phyloP scores from a whole-genome alignment of 2,113 vertebrate species.

The Bolborhynchus lineola region DNA sequence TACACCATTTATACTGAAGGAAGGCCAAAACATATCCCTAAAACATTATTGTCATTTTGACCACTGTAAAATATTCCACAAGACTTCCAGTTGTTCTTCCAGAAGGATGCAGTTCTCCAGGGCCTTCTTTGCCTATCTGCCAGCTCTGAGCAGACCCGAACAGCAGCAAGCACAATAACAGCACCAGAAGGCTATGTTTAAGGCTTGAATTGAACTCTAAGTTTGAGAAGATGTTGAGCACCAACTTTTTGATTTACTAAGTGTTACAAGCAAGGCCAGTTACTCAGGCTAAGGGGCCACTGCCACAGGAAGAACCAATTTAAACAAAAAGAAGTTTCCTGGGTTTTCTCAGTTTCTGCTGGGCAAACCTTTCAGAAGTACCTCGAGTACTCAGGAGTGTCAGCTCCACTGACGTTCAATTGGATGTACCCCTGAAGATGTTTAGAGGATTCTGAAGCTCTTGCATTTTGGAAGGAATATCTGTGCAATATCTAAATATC shows the following conservation, averaged over 20 bases:
- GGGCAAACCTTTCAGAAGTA: background rate
- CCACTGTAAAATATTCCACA: background rate
- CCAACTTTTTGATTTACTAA: background rate
- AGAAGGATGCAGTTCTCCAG: background rate
- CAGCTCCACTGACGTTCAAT: background rate
- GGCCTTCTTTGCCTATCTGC: background rate
- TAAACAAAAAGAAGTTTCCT: background rate
- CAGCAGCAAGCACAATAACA: background rate
- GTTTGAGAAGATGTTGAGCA: background rate
- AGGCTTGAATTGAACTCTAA: background rate
- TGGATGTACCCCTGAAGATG: background rate
- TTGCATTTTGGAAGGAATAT: background rate
- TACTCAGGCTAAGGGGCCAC: background rate
- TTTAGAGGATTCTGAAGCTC: background rate
- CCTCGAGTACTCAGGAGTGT: background rate
- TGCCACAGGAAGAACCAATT: background rate
- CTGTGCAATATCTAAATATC: background rate
- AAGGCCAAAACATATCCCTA: background rate
- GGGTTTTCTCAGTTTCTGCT: background rate
- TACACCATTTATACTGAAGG: background rate
- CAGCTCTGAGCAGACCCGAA: background rate
- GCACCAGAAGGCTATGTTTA: background rate
- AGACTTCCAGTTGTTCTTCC: background rate
- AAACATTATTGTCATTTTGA: background rate
- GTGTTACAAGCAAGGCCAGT: background rate